A percentile compares a stretch with the other conserved stretches of the same genome.
Conservation (phyloP, 2,797 vertebrate species). For the Scolopax bukidnonensis region DNA sequence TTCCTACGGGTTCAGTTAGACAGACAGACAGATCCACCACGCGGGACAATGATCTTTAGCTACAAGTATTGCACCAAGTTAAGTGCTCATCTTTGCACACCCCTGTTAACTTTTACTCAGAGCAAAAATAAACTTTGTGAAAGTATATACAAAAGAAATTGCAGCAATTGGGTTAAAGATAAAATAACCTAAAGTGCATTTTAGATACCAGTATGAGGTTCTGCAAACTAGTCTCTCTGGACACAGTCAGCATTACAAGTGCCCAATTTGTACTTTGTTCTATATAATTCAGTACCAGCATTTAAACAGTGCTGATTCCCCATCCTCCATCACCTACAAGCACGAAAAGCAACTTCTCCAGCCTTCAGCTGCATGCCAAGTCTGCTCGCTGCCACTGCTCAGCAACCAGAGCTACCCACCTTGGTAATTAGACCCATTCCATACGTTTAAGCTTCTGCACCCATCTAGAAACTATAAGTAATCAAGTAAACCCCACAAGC, state of each 20-base stretch:
- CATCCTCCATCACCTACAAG: background rate
- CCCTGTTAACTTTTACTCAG: conserved; percentile 79
- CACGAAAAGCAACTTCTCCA: background rate
- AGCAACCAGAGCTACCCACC: background rate
- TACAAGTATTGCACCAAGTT: conserved; percentile 82
- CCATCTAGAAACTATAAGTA: background rate
- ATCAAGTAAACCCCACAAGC: background rate
- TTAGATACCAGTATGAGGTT: conserved; percentile 80
- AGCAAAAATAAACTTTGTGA: conserved; percentile 82
- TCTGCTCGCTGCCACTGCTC: background rate
- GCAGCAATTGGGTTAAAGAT: conserved; percentile 82
- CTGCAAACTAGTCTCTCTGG: conserved; percentile 72
- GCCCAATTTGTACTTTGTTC: conserved; percentile 45
- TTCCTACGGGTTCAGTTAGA: conserved; percentile 2
- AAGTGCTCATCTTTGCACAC: conserved; percentile 82
- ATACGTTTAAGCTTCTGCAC: background rate
- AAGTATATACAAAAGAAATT: conserved; percentile 81
- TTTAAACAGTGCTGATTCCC: conserved; percentile 15
- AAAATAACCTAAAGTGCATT: conserved; percentile 87
- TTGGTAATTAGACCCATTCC: background rate
- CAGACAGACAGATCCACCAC: conserved; percentile 44
- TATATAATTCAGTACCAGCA: conserved; percentile 52
- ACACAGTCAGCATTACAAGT: conserved; percentile 72
- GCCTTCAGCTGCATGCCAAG: background rate
- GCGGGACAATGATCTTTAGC: conserved; percentile 63